Evolutionary conservation across 2,797 vertebrate genomes (phyloP).

Genomic region (Hephaestus fuliginosus): DNA sequence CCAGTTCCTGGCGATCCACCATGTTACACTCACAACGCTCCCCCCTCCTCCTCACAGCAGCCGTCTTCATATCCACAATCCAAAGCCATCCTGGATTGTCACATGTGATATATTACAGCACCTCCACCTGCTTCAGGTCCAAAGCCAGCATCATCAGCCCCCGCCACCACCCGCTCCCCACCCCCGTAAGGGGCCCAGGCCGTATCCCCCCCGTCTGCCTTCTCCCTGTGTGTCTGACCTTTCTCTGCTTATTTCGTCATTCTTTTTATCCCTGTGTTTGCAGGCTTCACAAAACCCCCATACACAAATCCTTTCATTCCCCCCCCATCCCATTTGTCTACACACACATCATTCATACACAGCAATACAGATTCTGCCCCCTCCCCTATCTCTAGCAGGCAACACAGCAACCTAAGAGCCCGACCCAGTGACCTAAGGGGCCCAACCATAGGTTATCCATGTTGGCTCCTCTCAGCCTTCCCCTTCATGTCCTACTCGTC

Average conservation of each 20-base stretch:
- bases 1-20: not conserved
- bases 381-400: not conserved
- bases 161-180: not conserved
- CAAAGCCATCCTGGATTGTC: not conserved
- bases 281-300: no score
- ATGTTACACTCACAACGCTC: not conserved
- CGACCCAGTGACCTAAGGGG: not conserved
- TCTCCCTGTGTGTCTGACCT: no score
- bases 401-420: not conserved
- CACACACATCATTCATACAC: no score
- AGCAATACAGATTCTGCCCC: no score
- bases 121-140: not conserved
- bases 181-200: no score
- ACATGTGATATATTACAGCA: not conserved
- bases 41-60: not conserved
- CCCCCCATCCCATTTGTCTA: no score
- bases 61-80: not conserved
- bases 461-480: not conserved
- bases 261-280: no score
- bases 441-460: not conserved
- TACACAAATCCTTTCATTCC: no score
- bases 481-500: not conserved
- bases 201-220: no score
- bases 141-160: not conserved
- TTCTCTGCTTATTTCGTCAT: no score